Evolutionary conservation across 1,140 invertebrate genomes (phyloP).

Genomic region (Pollicipes pollicipes): DNA sequence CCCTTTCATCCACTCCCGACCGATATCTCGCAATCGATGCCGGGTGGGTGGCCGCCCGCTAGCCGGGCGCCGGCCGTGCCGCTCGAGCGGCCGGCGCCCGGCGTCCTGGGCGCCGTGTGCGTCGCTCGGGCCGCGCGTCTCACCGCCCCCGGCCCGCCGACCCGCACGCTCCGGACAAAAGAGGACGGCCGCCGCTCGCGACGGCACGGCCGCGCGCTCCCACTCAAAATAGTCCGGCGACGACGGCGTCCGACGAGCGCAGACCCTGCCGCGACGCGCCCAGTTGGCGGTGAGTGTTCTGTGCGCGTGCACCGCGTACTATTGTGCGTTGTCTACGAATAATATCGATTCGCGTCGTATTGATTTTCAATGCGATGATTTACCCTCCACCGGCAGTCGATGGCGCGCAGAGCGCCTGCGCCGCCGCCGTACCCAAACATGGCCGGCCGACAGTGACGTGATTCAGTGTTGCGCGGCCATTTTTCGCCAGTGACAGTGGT

Average conservation of each 20-base stretch:
- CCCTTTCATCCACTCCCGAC: background rate
- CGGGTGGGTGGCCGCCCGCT: background rate
- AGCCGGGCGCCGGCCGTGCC: no score
- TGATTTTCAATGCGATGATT: slow-evolving; percentile 5
- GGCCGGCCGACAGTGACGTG: background rate
- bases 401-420: background rate
- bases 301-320: background rate
- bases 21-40: background rate
- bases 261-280: background rate
- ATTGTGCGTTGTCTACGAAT: background rate
- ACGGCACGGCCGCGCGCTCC: background rate
- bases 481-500: background rate
- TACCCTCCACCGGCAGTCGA: slow-evolving; percentile 3
- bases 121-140: background rate
- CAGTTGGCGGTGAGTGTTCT: background rate
- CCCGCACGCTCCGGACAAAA: background rate
- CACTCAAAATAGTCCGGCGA: slow-evolving; percentile 2
- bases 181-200: background rate
- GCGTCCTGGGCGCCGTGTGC: background rate
- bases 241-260: background rate
- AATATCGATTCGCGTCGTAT: slow-evolving; percentile 1
- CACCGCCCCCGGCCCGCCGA: background rate
- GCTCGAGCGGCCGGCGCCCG: no score
- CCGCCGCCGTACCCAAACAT: background rate
- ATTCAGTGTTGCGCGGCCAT: background rate